Evolutionary conservation across 2,888 invertebrate genomes (phyloP).

Genomic region (Chloromyia formosa): DNA sequence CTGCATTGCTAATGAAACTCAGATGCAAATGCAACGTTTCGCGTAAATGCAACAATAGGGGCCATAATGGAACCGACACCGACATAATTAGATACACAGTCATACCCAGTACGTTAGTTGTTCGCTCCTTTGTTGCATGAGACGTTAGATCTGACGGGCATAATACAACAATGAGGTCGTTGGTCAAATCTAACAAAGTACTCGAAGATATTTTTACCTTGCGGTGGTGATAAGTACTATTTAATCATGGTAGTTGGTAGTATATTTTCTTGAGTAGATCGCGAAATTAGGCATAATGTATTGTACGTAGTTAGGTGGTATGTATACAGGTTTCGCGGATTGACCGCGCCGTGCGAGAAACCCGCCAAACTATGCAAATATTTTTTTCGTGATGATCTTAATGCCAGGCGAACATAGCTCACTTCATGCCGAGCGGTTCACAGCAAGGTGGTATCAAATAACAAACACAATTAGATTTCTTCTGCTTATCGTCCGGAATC

Average conservation of each 20-base stretch:
- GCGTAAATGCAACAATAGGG: no score
- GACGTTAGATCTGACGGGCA: no score
- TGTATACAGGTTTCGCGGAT: conserved; percentile 11
- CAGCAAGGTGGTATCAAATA: conserved; percentile 34
- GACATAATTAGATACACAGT: no score
- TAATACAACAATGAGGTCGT: conserved; percentile 23
- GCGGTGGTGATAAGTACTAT: conserved; percentile 26
- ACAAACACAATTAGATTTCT: conserved; percentile 43
- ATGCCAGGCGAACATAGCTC: conserved; percentile 14
- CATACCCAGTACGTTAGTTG: no score
- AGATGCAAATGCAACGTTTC: no score
- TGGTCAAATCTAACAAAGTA: conserved; percentile 35
- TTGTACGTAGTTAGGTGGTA: no score
- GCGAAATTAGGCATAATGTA: conserved; percentile 29
- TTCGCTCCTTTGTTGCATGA: no score
- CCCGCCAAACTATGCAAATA: conserved; percentile 11
- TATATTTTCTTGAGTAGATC: not conserved
- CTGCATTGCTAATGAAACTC: no score
- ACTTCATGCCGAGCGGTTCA: conserved; percentile 17
- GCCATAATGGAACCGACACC: no score
- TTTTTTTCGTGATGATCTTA: conserved; percentile 28
- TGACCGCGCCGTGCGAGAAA: not conserved
- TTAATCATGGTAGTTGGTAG: conserved; percentile 30
- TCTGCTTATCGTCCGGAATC: conserved; percentile 33
- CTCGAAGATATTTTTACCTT: conserved; percentile 18